Conservation (phyloP, 2,797 vertebrate genomes). For the Sebastolobus altivelis region DNA sequence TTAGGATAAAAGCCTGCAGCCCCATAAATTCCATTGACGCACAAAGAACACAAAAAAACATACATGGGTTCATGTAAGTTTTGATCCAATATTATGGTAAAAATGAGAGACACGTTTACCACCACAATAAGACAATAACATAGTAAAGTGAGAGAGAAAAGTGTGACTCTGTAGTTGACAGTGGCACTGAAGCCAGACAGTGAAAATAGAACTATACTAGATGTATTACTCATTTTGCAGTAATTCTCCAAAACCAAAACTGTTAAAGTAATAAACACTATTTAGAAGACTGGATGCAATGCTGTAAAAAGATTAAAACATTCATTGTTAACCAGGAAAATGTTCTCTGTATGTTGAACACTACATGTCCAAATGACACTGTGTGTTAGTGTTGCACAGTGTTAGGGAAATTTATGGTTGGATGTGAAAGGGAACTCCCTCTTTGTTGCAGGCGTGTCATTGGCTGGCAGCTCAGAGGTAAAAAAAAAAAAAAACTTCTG, state of each 20-base stretch:
- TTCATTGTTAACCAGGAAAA: background rate
- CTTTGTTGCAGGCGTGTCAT: no score
- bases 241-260: background rate
- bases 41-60: conserved; percentile 61
- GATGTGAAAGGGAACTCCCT: no score
- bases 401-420: background rate
- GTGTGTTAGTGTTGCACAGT: background rate
- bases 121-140: conserved; percentile 51
- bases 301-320: background rate
- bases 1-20: conserved; percentile 64
- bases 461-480: no score
- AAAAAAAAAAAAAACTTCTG: no score
- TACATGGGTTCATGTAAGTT: conserved; percentile 72
- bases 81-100: conserved; percentile 52
- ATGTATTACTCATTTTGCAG: conserved; percentile 25
- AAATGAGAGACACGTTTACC: conserved; percentile 51
- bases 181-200: conserved; percentile 61
- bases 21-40: conserved; percentile 62
- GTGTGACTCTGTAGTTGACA: conserved; percentile 35
- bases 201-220: conserved; percentile 36
- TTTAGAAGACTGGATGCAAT: background rate
- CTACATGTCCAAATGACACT: background rate
- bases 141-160: conserved; percentile 46
- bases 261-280: background rate
- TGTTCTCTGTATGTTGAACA: background rate